phyloP scores from a whole-genome alignment of 23 tunicate genomes.

The Halocynthia aurantium region DNA sequence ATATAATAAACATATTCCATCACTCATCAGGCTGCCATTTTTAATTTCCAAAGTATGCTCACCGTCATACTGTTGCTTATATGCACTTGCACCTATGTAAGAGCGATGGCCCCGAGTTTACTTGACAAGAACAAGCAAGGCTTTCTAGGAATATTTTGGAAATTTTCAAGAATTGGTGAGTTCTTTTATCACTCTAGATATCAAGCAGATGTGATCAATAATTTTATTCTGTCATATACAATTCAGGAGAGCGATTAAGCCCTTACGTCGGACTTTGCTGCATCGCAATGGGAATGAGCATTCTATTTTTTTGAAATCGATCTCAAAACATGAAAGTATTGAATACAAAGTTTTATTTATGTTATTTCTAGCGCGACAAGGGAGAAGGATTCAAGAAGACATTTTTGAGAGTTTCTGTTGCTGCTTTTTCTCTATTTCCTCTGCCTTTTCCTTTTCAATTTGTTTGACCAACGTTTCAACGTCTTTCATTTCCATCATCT shows the following conservation, averaged over 20 bases:
- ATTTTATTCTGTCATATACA: neutral
- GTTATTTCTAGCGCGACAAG: too few species aligned
- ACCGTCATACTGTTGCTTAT: conserved; percentile 74
- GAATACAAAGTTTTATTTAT: too few species aligned
- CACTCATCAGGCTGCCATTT: conserved; percentile 77
- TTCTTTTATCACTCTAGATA: too few species aligned
- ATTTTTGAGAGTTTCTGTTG: conserved; percentile 32
- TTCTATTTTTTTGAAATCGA: conserved; percentile 58
- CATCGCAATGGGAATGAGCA: conserved; percentile 89
- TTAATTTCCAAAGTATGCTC: conserved; percentile 97
- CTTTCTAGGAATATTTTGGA: conserved; percentile 96
- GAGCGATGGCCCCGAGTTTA: conserved; percentile 90
- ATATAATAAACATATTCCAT: neutral
- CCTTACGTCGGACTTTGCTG: conserved; percentile 94
- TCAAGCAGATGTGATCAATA: neutral
- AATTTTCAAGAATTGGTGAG: conserved; percentile 94
- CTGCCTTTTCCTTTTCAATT: conserved; percentile 93
- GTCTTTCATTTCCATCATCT: conserved; percentile 60
- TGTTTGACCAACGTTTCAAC: conserved; percentile 65
- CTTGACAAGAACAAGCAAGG: conserved; percentile 95
- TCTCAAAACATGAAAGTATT: neutral
- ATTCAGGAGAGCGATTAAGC: conserved; percentile 90
- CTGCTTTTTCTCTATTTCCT: conserved; percentile 94
- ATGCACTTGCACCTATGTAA: conserved; percentile 97
- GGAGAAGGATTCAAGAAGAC: neutral